Evolutionary conservation across 2,797 vertebrate genomes (phyloP).

Genomic region (Pipistrellus nathusii): DNA sequence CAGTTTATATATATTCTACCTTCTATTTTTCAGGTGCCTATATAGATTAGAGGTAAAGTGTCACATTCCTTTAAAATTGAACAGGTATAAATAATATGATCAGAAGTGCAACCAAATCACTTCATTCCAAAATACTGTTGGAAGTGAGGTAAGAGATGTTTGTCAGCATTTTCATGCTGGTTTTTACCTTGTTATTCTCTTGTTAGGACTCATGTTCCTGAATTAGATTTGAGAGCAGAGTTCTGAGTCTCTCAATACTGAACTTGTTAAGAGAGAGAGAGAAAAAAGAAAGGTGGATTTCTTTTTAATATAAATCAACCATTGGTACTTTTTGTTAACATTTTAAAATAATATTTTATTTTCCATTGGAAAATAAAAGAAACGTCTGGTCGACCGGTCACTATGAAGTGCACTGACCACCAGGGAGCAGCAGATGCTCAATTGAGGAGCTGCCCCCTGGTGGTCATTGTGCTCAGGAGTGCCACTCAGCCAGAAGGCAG

Average conservation of each 20-base stretch:
- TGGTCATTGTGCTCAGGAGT: too few relatives aligned
- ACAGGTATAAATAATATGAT: neutral
- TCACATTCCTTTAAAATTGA: neutral
- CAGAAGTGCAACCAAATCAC: neutral
- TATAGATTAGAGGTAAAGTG: neutral
- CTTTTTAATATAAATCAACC: neutral
- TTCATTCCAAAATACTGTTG: neutral
- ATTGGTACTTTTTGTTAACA: neutral
- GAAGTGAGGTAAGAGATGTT: neutral
- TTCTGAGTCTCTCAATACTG: neutral
- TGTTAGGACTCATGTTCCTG: neutral
- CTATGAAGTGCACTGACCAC: too few relatives aligned
- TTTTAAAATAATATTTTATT: constrained; percentile 1
- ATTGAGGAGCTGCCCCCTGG: too few relatives aligned
- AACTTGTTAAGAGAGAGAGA: neutral
- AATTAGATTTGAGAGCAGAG: neutral
- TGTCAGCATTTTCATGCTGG: neutral
- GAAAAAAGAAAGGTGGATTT: neutral
- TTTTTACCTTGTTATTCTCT: neutral
- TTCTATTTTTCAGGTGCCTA: neutral
- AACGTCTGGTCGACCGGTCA: too few relatives aligned
- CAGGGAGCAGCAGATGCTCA: too few relatives aligned
- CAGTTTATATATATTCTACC: neutral
- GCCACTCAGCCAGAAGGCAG: too few relatives aligned
- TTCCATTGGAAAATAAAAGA: neutral